A percentile compares a stretch with the other conserved stretches of the same genome.
Evolutionary conservation across 53 echinoderm and acorn worm genomes (phyloP).

Genomic region (Holothuria scabra): DNA sequence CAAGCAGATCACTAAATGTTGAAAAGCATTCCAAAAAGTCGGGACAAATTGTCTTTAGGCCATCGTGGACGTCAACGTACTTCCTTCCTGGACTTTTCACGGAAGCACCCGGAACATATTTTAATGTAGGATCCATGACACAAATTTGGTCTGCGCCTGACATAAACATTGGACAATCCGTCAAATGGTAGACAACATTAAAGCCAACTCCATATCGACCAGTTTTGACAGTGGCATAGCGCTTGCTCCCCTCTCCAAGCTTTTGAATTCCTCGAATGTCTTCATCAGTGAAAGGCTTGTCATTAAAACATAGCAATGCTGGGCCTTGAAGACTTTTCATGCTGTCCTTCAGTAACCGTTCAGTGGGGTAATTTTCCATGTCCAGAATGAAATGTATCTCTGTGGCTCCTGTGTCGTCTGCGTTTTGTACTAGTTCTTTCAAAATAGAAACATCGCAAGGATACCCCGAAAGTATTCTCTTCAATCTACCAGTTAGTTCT

Average conservation of each 20-base stretch:
- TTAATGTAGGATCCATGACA: slow-evolving; percentile 76
- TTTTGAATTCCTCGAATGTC: slow-evolving; percentile 79
- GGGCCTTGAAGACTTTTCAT: slow-evolving; percentile 65
- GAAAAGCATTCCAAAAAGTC: slow-evolving; percentile 71
- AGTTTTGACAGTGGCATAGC: slow-evolving; percentile 52
- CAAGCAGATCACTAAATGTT: slow-evolving; percentile 28
- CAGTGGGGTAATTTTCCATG: slow-evolving; percentile 43
- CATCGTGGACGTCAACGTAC: slow-evolving; percentile 39
- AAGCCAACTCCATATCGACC: slow-evolving; percentile 95
- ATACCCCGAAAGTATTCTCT: slow-evolving; percentile 74
- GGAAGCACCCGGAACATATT: slow-evolving; percentile 48
- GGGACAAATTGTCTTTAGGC: slow-evolving; percentile 40
- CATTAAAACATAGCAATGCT: slow-evolving; percentile 71
- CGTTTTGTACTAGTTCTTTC: slow-evolving; percentile 96
- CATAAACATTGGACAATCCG: slow-evolving; percentile 82
- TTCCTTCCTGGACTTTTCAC: slow-evolving; percentile 53
- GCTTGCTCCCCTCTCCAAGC: slow-evolving; percentile 73
- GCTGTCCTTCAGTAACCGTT: slow-evolving; percentile 48
- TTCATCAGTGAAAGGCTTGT: slow-evolving; percentile 63
- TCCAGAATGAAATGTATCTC: slow-evolving; percentile 90
- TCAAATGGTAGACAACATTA: slow-evolving; percentile 79
- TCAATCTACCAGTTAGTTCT: slow-evolving; percentile 75
- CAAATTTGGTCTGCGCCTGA: slow-evolving; percentile 55
- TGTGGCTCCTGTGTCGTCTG: slow-evolving; percentile 85
- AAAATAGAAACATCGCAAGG: slow-evolving; percentile 70